Evolutionary conservation across 2,113 vertebrate genomes (phyloP), one percentile per base, ranked within the genome.

Genomic region (Leuciscus idus): DNA sequence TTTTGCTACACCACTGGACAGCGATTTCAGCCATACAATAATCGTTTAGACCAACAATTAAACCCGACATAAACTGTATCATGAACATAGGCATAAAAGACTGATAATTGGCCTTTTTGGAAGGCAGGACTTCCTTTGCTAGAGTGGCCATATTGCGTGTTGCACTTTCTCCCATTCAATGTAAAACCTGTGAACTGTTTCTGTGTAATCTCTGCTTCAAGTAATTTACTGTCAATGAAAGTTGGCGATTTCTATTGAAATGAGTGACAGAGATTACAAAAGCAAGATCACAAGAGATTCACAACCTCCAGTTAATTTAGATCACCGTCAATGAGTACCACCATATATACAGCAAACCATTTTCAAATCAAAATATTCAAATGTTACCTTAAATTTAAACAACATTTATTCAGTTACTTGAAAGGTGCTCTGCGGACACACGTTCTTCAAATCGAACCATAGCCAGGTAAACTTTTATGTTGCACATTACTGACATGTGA

Each of bases 401-500:
- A 70, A 39, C 17, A 36, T 21, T 30, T 28, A 50, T 50, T 9
- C 33, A 39, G 9, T 39, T 39, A 7, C 7, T 43, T 43, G 7
- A 43, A 43, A 43, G 8, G 48, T 6, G 26, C 19, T 57, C 8
- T 78, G 50, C 9, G 1, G 10, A 12, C 30, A 59, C 28, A 23
- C 9, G n/a, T 59, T 39, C 30, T 23, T 36, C 21, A 61, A 23
- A 21, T 15, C 15, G 10, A 33, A 36, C 28, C 75, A 57, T 6
- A 33, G 28, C 50, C 8, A 78, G 46, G 26, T 52, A 13, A 76
- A 30, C 26, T 19, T 50, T 4, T 17, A 76, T 28, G 6, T 30
- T 76, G 13, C n/a, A 55, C 74, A 76, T 57, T 74, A 74, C 72
- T 74, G 43, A 15, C 72, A 26, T 48, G 26, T 48, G 39, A 26